phyloP scores from a whole-genome alignment of 1,140 invertebrate genomes.

The Coelopa frigida region DNA sequence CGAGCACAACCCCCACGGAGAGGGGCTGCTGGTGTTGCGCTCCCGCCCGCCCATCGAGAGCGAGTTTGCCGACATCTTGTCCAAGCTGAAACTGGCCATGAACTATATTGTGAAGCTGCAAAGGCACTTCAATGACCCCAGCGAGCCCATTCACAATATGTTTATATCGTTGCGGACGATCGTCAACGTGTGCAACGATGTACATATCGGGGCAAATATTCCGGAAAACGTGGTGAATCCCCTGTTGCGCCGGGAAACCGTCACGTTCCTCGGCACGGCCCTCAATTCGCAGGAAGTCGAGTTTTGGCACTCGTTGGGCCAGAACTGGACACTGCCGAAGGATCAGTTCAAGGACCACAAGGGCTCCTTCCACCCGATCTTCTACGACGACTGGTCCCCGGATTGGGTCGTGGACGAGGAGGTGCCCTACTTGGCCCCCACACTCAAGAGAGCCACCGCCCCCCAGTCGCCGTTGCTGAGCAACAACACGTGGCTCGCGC shows the following conservation, averaged over 20 bases:
- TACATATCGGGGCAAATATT: conserved; percentile 23
- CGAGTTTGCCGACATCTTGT: conserved; percentile 36
- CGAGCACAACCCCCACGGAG: conserved; percentile 35
- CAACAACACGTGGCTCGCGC: conserved; percentile 31
- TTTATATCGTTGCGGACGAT: conserved; percentile 34
- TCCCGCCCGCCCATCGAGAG: conserved; percentile 36
- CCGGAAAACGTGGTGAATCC: conserved; percentile 35
- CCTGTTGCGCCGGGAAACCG: conserved; percentile 29
- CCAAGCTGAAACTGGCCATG: conserved; percentile 32
- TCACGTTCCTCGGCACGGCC: conserved; percentile 21
- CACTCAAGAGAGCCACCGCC: conserved; percentile 18
- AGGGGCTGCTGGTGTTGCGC: conserved; percentile 29
- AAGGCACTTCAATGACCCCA: conserved; percentile 28
- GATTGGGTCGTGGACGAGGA: conserved; percentile 40
- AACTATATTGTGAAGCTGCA: conserved; percentile 32
- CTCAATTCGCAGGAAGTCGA: conserved; percentile 26
- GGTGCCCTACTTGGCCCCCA: conserved; percentile 26
- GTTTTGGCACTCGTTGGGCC: conserved; percentile 31
- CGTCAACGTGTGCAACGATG: conserved; percentile 34
- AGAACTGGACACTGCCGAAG: conserved; percentile 35
- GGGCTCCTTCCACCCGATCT: conserved; percentile 35
- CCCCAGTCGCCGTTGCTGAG: conserved; percentile 18
- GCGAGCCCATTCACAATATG: conserved; percentile 29
- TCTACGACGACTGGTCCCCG: conserved; percentile 41
- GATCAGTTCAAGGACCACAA: conserved; percentile 39